Evolutionary conservation across 1,140 invertebrate genomes (phyloP).

Genomic region (Procambarus virginalis): DNA sequence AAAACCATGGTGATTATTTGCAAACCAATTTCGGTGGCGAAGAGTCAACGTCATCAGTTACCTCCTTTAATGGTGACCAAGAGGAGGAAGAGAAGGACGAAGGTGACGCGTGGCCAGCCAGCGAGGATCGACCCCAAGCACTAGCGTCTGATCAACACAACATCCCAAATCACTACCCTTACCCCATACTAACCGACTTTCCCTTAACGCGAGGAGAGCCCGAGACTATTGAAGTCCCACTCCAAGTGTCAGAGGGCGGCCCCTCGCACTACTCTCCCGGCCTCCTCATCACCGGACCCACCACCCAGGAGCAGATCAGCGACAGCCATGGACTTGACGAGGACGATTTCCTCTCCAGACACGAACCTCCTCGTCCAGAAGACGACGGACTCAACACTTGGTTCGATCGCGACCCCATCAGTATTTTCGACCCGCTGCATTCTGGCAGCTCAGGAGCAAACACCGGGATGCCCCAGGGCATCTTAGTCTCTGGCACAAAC

Average conservation of each 20-base stretch:
- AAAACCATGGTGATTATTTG: not conserved
- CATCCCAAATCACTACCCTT: not conserved
- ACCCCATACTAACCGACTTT: not conserved
- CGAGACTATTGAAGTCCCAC: not conserved
- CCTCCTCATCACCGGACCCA: not conserved
- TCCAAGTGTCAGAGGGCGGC: not conserved
- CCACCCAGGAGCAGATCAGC: not conserved
- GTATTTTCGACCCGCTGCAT: constrained; percentile 35
- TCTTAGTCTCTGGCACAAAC: not conserved
- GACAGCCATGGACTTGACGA: not conserved
- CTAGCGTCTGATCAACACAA: not conserved
- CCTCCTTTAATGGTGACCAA: not conserved
- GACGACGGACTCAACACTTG: constrained; percentile 36
- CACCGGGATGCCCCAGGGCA: not conserved
- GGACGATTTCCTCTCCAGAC: not conserved
- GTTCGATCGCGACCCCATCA: constrained; percentile 41
- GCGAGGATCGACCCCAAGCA: not conserved
- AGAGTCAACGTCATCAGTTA: not conserved
- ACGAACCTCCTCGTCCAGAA: constrained; percentile 7
- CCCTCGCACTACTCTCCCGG: not conserved
- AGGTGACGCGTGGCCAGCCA: not conserved
- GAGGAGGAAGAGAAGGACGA: not conserved
- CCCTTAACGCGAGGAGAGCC: not conserved
- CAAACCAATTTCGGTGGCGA: not conserved
- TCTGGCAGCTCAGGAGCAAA: not conserved